Evolutionary conservation across 1,140 invertebrate genomes (phyloP).

Genomic region (Gonatopus flavifemur): DNA sequence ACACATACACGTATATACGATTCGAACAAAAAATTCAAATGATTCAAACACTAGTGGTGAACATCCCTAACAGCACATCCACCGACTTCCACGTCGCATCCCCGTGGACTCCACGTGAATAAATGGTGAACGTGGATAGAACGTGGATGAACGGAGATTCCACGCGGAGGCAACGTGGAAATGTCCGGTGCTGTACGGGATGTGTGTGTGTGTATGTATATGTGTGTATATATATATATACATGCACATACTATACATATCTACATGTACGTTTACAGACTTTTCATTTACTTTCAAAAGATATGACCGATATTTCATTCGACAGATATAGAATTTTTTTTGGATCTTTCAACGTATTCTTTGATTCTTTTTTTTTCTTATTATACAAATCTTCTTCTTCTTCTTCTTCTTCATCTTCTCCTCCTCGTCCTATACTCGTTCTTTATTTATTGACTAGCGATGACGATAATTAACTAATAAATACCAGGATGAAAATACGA

Average conservation of each 20-base stretch:
- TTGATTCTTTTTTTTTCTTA: background rate
- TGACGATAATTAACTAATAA: constrained; percentile 34
- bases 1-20: too few relatives aligned
- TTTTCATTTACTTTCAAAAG: constrained; percentile 21
- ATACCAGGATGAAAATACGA: constrained; percentile 22
- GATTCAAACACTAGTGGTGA: too few relatives aligned
- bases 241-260: constrained; percentile 1
- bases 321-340: background rate
- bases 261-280: constrained; percentile 3
- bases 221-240: constrained; percentile 2
- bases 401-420: background rate
- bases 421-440: background rate
- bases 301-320: constrained; percentile 9
- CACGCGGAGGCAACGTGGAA: too few relatives aligned
- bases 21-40: too few relatives aligned
- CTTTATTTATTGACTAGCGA: constrained; percentile 25
- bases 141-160: too few relatives aligned
- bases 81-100: too few relatives aligned
- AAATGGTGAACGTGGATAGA: too few relatives aligned
- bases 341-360: background rate
- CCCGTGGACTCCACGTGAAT: too few relatives aligned
- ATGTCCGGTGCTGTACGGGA: too few relatives aligned
- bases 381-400: too few relatives aligned
- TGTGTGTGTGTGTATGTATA: too few relatives aligned
- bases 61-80: too few relatives aligned